Evolutionary conservation across 2,888 invertebrate genomes (phyloP).

Genomic region (Macrosiphum euphorbiae): DNA sequence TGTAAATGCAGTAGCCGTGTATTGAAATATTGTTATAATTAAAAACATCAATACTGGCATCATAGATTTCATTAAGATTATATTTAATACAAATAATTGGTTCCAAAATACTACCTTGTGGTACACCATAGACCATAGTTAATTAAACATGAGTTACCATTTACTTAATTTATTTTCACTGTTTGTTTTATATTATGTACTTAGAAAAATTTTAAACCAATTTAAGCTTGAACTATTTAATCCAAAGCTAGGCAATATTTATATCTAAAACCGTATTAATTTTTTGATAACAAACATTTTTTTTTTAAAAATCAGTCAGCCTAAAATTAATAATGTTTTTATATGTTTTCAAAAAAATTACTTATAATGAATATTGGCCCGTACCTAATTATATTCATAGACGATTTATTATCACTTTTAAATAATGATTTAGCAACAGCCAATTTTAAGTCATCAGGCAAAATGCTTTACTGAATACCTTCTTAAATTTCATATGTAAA

Average conservation of each 20-base stretch:
- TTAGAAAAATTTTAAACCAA: background rate
- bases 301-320: too few relatives aligned
- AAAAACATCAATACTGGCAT: background rate
- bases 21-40: background rate
- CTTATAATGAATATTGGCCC: too few relatives aligned
- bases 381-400: too few relatives aligned
- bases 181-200: background rate
- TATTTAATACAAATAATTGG: background rate
- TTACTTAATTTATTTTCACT: constrained; percentile 14
- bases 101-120: background rate
- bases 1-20: background rate
- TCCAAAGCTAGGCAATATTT: background rate
- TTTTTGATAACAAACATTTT: too few relatives aligned
- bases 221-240: constrained; percentile 1
- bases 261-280: too few relatives aligned
- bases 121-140: background rate
- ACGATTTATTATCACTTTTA: too few relatives aligned
- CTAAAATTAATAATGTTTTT: too few relatives aligned
- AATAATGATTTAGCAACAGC: too few relatives aligned
- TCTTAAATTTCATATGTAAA: background rate
- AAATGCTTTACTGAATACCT: background rate
- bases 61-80: background rate
- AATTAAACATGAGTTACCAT: constrained; percentile 13
- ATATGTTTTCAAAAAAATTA: too few relatives aligned
- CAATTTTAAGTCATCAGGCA: background rate